Evolutionary conservation across 2,113 vertebrate species (phyloP), one percentile per base, ranked within the genome.

Genomic region (Anhinga rufa): DNA sequence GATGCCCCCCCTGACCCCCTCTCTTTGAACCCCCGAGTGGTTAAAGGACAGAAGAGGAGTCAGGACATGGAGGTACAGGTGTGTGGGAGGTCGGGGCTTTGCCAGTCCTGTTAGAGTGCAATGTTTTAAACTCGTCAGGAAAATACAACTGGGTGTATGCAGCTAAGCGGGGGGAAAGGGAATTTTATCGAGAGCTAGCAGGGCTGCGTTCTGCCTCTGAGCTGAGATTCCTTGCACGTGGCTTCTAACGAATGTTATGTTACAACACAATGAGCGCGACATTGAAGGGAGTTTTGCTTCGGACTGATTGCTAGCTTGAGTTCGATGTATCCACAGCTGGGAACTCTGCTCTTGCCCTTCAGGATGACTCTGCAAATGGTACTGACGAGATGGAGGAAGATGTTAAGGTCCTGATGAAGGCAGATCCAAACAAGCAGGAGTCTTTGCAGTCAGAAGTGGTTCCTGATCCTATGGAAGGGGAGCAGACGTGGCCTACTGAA

Each of bases 401-500:
- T 3, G 87, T 98, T 75, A 98, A 98, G 69, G 96, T 99, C 51
- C 97, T 99, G 68, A 98, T 99, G 98, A 99, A 98, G 93, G 98
- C 98, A 17, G 98, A 99, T 72, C 97, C 98, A 12, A 97, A 95
- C 70, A 93, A 89, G 91, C 99, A 99, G 95, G 98, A 99, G 93
- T 98, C 98, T 81, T 97, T 99, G 95, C 99, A 98, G 95, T 92
- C 98, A 3, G 99, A 99, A 93, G 99, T 98, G 20, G 98, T 99
- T 84, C 99, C 98, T 62, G 99, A 99, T 95, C 99, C 99, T 32
- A 99, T 99, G 99, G 99, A 99, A 15, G 99, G 99, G 46, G 99
- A 99, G 77, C 99, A 99, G 93, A 99, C 99, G 0, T 99, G 99
- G 99, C 99, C 99, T 46, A 99, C 99, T 15, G 99, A 99, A 42